Conservation (phyloP, 2,113 vertebrate genomes). For the Poeciliopsis turrubarensis region DNA sequence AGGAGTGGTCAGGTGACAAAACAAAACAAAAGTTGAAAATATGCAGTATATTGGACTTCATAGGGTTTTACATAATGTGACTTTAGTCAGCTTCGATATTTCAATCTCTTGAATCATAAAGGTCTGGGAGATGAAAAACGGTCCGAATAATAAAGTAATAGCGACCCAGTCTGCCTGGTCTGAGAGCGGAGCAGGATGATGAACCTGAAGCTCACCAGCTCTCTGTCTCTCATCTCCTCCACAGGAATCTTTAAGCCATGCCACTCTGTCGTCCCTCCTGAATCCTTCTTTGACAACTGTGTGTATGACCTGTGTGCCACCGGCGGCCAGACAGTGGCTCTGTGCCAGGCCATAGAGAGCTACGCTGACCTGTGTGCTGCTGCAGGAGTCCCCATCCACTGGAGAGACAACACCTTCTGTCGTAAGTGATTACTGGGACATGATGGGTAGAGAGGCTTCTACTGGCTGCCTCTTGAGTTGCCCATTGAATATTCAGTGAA, state of each 20-base stretch:
- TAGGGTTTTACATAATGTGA: no score
- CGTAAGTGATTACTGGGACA: slow-evolving; percentile 75
- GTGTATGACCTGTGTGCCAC: slow-evolving; percentile 86
- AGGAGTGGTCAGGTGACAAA: background rate
- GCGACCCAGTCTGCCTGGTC: no score
- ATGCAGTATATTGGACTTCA: no score
- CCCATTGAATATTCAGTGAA: no score
- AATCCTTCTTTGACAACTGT: slow-evolving; percentile 84
- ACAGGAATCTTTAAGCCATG: slow-evolving; percentile 87
- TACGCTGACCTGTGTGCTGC: slow-evolving; percentile 84
- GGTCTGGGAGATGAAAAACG: no score
- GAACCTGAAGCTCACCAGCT: no score
- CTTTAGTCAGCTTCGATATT: no score
- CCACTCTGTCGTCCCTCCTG: slow-evolving; percentile 77
- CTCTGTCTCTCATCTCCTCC: background rate
- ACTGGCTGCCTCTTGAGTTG: no score
- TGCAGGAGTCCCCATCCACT: slow-evolving; percentile 80
- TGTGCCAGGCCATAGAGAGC: slow-evolving; percentile 87
- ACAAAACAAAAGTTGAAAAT: background rate
- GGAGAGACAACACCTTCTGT: slow-evolving; percentile 88
- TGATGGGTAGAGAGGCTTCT: no score
- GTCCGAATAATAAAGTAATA: no score
- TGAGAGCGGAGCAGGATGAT: no score
- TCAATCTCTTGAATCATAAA: no score
- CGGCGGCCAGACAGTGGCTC: slow-evolving; percentile 76